Base-by-base conservation (phyloP, 2,797 vertebrate genomes). In the Malacoctenus gilli region DNA sequence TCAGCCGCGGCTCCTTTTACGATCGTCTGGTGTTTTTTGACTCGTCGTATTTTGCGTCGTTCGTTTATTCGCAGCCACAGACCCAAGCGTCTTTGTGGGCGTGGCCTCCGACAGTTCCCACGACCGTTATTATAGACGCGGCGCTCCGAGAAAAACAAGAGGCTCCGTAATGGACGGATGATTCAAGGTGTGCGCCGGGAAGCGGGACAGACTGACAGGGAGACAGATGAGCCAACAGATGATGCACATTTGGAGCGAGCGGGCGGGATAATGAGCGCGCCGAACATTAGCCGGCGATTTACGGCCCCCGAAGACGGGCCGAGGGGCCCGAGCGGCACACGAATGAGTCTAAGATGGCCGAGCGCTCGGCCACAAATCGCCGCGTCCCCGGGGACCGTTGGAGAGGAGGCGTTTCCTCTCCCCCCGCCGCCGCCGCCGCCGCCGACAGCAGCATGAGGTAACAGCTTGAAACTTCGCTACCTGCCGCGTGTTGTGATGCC, bases 361-460 rank as follows among this genome's bases (percentile, higher is more conserved):
- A 22, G 25, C 31, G 53, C 36, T 62, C 50, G 54, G 56, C 38
- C 22, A 44, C 39, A 43, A 58, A 68, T 32, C 25, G n/a, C 53
- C 51, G 36, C 46, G 16, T 60, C 56, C 42, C 68, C 30, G 1
- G 52, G 58, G 43, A 48, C 42, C 77, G n/a, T 48, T 66, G 35
- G 46, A 54, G 48, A 70, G 49, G 15, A 52, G 48, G 46, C 38
- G 30, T 50, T 36, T 30, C 39, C 28, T 50, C 39, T 30, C 39
- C 28, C 64, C 43, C 32, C 41, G 42, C 16, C 51, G 42, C 35
- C 19, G 57, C 30, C 49, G 5, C 36, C 30, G 37, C n/a, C n/a
- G n/a, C n/a, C n/a, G 66, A 79, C 42, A 54, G 28, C 65, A 68
- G 68, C 50, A 68, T 76, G 66, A 81, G 67, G 77, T 58, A 80